These are phyloP conservation scores for Saguinus imperator DNA, from an alignment of 2,113 vertebrate species.

Conservation along the genomic window DNA sequence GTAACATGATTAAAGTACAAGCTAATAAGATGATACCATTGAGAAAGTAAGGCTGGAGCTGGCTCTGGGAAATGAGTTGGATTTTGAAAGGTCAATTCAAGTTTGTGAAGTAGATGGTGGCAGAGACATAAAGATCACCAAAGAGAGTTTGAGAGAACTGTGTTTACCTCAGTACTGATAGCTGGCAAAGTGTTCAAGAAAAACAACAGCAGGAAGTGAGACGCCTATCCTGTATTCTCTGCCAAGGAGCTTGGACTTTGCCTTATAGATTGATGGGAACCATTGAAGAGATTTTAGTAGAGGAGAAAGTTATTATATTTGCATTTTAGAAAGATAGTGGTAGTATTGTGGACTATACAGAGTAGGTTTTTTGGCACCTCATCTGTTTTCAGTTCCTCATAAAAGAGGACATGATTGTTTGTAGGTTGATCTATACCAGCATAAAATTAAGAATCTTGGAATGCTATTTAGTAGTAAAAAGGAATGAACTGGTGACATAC, in stretches of 20 bases:
- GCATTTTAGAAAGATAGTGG: conserved; percentile 16
- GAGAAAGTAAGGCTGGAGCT: neutral
- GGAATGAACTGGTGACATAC: neutral
- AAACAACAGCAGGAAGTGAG: neutral
- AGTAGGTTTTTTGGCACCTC: neutral
- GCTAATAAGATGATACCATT: neutral
- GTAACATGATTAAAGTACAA: neutral
- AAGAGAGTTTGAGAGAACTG: neutral
- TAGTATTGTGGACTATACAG: neutral
- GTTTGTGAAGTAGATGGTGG: neutral
- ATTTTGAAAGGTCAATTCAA: neutral
- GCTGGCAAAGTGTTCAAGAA: neutral
- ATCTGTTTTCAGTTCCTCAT: neutral
- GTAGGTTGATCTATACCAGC: neutral
- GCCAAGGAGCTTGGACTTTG: neutral
- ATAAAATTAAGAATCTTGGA: conserved; percentile 30
- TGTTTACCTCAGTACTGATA: neutral
- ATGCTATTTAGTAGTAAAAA: neutral
- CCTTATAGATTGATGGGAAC: neutral
- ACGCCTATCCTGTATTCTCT: neutral
- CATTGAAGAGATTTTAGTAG: neutral
- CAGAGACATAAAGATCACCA: neutral
- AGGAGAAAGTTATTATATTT: neutral
- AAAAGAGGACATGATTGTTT: neutral
- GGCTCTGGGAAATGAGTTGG: neutral